Base-by-base conservation (phyloP, 2,797 vertebrate genomes). In the Epinephelus awoara region DNA sequence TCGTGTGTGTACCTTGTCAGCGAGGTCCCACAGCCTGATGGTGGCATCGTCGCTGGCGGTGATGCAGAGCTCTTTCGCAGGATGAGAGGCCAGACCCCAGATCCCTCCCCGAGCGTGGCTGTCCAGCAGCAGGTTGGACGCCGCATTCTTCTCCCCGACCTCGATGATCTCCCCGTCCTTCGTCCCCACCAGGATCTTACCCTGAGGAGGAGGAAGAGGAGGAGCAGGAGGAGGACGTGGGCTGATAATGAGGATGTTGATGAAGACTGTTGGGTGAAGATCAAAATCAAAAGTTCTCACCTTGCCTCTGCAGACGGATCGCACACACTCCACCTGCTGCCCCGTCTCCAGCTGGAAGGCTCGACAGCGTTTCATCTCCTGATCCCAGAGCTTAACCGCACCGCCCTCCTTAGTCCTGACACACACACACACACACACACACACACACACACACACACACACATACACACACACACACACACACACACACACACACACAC, bases 91-190 rank as follows among this genome's bases (percentile, higher is more conserved):
- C 80, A 99, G 95, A 23, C 98, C 98, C 98, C 98, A 98, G 92
- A 99, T 97, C 40, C 96, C 96, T 2, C 98, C 98, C 78, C 97
- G 96, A 67, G 96, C 97, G 83, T 99, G 98, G 19, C 97, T 96
- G 75, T 98, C 97, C 74, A 98, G 97, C 87, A 99, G 90, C 73
- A 98, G 95, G 93, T 99, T 99, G 50, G 97, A 99, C 52, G 97
- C 98, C 0, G 97, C 98, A 0, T 97, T 99, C 95, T 99, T 99
- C 90, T 99, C 98, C 78, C 98, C 98, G 52, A 99, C 96, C 94
- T 99, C 98, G 54, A 99, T 96, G 86, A 99, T 97, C 95, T 98
- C 97, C 1, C 98, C 97, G 18, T 98, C 97, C 92, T 98, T 98
- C 1, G 97, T 98, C 80, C 98, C 98, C 75, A 98, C 97, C 83